Evolutionary conservation across 2,888 invertebrate genomes (phyloP).

Genomic region (Chrysolina oricalcia): DNA sequence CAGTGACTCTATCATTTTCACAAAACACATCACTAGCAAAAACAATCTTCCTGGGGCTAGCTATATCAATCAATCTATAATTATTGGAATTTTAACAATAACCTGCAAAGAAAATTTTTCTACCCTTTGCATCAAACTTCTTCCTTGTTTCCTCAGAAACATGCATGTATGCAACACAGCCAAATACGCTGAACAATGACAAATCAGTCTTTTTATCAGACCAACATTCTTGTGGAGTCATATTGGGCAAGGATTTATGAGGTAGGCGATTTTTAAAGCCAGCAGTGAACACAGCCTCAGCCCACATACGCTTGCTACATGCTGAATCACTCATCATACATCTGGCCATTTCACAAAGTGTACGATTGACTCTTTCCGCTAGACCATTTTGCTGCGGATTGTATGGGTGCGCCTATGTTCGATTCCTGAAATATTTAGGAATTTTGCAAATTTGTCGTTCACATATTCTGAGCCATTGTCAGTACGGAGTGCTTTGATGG

Average conservation of each 20-base stretch:
- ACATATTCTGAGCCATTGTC: slow-evolving; percentile 50
- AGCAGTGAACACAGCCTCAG: slow-evolving; percentile 58
- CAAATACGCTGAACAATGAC: slow-evolving; percentile 32
- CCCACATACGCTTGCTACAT: slow-evolving; percentile 56
- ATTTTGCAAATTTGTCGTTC: slow-evolving; percentile 17
- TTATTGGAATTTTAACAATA: background rate
- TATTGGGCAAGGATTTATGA: background rate
- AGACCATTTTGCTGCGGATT: slow-evolving; percentile 46
- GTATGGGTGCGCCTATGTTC: slow-evolving; percentile 31
- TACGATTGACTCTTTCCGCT: slow-evolving; percentile 55
- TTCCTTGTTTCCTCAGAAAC: slow-evolving; percentile 39
- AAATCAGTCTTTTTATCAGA: slow-evolving; percentile 36
- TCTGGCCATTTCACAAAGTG: slow-evolving; percentile 56
- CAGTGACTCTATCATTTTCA: no score
- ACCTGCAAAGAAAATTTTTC: background rate
- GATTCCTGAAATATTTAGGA: slow-evolving; percentile 29
- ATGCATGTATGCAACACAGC: slow-evolving; percentile 24
- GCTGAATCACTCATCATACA: slow-evolving; percentile 58
- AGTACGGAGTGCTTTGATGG: slow-evolving; percentile 43
- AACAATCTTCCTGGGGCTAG: no score
- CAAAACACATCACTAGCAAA: no score
- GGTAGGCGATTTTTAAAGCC: slow-evolving; percentile 56
- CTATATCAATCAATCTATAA: background rate
- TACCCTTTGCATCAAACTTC: slow-evolving; percentile 33
- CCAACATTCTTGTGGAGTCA: slow-evolving; percentile 48